Conservation (phyloP, 23 tunicate genomes). For the Clavelina lepadiformis region DNA sequence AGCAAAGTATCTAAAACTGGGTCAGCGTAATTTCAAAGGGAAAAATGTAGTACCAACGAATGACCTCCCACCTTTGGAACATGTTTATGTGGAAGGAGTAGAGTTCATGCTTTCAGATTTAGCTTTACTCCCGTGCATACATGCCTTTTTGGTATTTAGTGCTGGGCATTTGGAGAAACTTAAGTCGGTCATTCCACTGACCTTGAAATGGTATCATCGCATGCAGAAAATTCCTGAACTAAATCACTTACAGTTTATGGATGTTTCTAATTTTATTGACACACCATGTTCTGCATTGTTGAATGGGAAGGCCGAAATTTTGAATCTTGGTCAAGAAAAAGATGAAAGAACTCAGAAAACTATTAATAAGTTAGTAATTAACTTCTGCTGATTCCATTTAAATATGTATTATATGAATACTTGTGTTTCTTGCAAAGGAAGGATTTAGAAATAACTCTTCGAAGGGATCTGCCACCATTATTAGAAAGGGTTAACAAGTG, state of each 20-base stretch:
- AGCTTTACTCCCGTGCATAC: conserved; percentile 71
- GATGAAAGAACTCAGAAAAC: not conserved
- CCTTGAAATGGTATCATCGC: conserved; percentile 55
- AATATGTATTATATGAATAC: not conserved
- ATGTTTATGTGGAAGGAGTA: conserved; percentile 91
- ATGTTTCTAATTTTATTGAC: not conserved
- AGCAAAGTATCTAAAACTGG: conserved; percentile 11
- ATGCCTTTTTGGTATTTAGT: conserved; percentile 16
- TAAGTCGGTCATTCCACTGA: conserved; percentile 22
- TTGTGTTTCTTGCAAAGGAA: conserved; percentile 13
- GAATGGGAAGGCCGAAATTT: conserved; percentile 34
- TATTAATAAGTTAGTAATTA: not conserved
- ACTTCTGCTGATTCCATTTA: not conserved
- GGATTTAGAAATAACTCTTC: conserved; percentile 46
- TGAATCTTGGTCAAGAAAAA: conserved; percentile 13
- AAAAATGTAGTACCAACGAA: conserved; percentile 54
- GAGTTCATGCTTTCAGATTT: conserved; percentile 75
- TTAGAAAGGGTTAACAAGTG: conserved; percentile 18
- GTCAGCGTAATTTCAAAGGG: conserved; percentile 4
- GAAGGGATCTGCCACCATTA: conserved; percentile 53
- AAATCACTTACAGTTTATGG: conserved; percentile 22
- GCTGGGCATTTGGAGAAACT: not conserved
- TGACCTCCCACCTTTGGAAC: conserved; percentile 84
- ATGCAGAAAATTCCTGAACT: conserved; percentile 10
- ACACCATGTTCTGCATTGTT: not conserved